phyloP scores from a whole-genome alignment of 2,797 vertebrate species.

The Galagoides demidoff region DNA sequence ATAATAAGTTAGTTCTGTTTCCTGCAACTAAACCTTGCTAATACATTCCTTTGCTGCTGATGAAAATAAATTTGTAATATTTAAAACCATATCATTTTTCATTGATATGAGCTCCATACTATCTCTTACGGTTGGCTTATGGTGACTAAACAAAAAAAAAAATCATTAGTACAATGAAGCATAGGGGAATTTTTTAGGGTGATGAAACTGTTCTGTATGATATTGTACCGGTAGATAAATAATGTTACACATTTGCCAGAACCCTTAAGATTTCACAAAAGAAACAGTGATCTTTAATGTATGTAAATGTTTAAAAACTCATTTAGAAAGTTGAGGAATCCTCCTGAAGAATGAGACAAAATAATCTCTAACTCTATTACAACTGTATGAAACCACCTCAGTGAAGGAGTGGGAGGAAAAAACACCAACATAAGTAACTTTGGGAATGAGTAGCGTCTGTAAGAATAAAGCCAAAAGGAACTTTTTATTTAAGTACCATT shows the following conservation, averaged over 20 bases:
- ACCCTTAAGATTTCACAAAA: neutral
- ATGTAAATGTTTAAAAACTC: neutral
- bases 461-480: neutral
- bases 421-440: neutral
- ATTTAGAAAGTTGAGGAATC: neutral
- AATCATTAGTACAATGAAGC: neutral
- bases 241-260: neutral
- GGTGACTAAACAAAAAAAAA: neutral
- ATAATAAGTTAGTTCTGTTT: neutral
- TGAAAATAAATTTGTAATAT: neutral
- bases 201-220: neutral
- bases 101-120: neutral
- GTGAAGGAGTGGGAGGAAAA: neutral
- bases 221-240: neutral
- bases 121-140: neutral
- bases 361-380: neutral
- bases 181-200: neutral
- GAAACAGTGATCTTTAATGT: neutral
- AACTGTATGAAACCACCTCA: neutral
- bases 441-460: neutral
- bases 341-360: neutral
- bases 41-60: neutral
- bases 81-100: neutral
- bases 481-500: neutral
- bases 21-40: neutral